Evolutionary conservation across 2,888 invertebrate species (phyloP), one percentile per base, ranked within the genome.

Genomic region (Stenotaenia linearis): DNA sequence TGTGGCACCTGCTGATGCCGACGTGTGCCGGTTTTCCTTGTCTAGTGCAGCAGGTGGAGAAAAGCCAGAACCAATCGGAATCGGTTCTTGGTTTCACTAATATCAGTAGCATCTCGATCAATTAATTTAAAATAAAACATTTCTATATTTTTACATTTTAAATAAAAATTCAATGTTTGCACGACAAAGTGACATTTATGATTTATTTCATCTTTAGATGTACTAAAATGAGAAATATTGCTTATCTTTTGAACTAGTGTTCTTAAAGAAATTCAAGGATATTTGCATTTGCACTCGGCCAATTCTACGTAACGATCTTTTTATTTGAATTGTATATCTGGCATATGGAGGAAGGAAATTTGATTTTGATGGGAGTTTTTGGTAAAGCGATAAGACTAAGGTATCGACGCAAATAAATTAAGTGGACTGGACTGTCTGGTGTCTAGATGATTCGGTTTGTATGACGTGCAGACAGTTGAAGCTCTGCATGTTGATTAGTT

Each of bases 401-500:
- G 37, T 12, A 56, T 56, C 23, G 56, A 18, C 18, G 56, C 2
- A 56, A 56, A 56, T 56, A 56, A 56, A 56, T 56, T 37, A 37
- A 37, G 9, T 37, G 3, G 1, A 9, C 37, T 37, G 37, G 56
- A 18, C 21, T 56, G 56, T 56, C 56, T 56, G 56, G 18, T 56
- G 56, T 21, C 21, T 56, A 23, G 23, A 56, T 18, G 50, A 56
- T 1, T 18, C 9, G 2, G 56, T 23, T 56, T 56, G 18, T 56
- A 56, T 56, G 56, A 56, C 56, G 56, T 56, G 56, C 18, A n/a
- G 37, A 21, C n/a, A 56, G 56, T 56, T 56, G 56, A 56, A 56
- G 56, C 56, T 56, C 18, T 56, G 56, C 56, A 56, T 56, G 56
- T 56, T 56, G 56, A 56, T 56, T 56, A 56, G 56, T 56, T 56